Evolutionary conservation across 1,140 invertebrate species (phyloP), one percentile per base, ranked within the genome.

Genomic region (Drosophila navojoa): DNA sequence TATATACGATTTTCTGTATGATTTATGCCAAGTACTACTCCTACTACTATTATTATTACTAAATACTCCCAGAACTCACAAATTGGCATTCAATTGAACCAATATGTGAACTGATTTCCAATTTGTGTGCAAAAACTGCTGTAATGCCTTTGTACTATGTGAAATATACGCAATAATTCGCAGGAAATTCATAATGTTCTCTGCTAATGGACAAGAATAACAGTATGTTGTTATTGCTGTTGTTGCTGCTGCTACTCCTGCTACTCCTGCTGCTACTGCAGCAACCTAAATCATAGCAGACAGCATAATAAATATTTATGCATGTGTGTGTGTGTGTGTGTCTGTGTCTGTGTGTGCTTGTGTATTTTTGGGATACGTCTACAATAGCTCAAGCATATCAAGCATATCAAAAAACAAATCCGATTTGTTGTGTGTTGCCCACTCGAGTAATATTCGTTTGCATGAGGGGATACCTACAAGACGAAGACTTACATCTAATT

Each of bases 391-490:
- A 50, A 59, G 45, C 55, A 59, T 68, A 68, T 68, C 55, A 50
- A 59, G 45, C 55, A 59, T 68, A 68, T 68, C 64, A 68, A 38
- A 38, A 61, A 61, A 32, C 29, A 72, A 72, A 72, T 58, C 63
- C 29, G 59, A 63, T 70, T 68, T 55, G 45, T 25, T 54, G 11
- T 38, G 35, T 38, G 35, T 1, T 19, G 19, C 45, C 32, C 58
- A 47, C 53, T n/a, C 35, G 29, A 25, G 35, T 44, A 57, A 45
- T 64, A 44, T 53, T 42, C 22, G 11, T 11, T 25, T 54, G 22
- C n/a, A 27, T 5, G 35, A 38, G 35, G 35, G 35, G 35, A 7
- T 13, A 50, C 38, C 42, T 67, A 29, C 55, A 53, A 7, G 32
- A 22, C 44, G 15, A 15, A 19, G 63, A 68, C 57, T 73, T 69